A percentile compares a stretch with the other conserved stretches of the same genome.
phyloP scores from a whole-genome alignment of 1,140 invertebrate genomes.

The Lucilia sericata region DNA sequence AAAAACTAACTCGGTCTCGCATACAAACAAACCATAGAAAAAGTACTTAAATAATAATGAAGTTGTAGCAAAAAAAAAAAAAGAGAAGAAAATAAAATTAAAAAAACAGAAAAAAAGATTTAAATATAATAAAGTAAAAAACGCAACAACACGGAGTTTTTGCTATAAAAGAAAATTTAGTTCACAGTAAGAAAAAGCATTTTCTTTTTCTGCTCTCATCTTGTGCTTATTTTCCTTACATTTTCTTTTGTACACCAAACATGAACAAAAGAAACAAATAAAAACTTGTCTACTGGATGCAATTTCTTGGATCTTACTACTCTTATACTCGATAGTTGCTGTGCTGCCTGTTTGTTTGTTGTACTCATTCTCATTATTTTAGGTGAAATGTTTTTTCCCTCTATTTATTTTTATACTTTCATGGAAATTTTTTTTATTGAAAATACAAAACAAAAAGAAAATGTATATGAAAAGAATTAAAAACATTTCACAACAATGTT shows the following conservation, averaged over 20 bases:
- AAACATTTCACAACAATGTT: conserved; percentile 17
- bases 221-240: not conserved
- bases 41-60: too few species aligned
- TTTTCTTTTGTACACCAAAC: not conserved
- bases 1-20: not conserved
- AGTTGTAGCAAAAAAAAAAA: too few species aligned
- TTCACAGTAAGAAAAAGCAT: not conserved
- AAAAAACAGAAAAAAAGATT: not conserved
- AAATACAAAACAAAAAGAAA: not conserved
- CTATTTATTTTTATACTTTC: not conserved
- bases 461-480: not conserved
- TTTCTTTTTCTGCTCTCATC: not conserved
- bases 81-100: not conserved
- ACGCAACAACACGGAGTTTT: not conserved
- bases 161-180: not conserved
- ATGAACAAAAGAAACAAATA: not conserved
- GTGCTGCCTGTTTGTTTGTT: not conserved
- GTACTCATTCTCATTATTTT: conserved; percentile 34
- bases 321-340: too few species aligned
- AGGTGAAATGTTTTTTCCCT: conserved; percentile 15
- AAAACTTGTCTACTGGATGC: not conserved
- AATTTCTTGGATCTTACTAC: not conserved
- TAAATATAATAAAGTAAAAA: not conserved
- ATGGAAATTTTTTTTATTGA: not conserved
- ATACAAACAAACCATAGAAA: too few species aligned